Evolutionary conservation across 2,888 invertebrate genomes (phyloP).

Genomic region (Dione juno): DNA sequence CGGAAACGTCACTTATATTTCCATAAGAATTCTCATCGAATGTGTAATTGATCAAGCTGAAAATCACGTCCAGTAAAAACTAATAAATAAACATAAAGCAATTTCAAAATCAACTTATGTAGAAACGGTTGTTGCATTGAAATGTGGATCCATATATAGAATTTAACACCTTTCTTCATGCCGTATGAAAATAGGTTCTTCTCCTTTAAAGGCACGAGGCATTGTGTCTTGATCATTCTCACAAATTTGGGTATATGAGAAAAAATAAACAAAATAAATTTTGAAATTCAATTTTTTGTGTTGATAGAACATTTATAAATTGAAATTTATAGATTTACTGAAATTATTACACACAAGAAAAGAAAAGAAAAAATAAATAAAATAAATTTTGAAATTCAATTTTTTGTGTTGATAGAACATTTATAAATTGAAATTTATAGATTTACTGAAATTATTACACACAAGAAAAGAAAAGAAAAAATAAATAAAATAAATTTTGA

Average conservation of each 20-base stretch:
- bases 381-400: not conserved
- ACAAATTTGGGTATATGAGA: constrained; percentile 18
- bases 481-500: not conserved
- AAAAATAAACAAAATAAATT: not conserved
- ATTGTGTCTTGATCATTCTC: constrained; percentile 23
- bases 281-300: not conserved
- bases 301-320: not conserved
- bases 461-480: too few species aligned
- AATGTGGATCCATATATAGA: constrained; percentile 41
- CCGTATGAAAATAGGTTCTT: constrained; percentile 40
- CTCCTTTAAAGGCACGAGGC: constrained; percentile 24
- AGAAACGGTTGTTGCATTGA: constrained; percentile 42
- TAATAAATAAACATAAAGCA: constrained; percentile 47
- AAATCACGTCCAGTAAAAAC: constrained; percentile 29
- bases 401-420: not conserved
- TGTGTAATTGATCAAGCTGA: not conserved
- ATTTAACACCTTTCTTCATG: constrained; percentile 36
- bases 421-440: not conserved
- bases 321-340: not conserved
- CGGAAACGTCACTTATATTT: not conserved
- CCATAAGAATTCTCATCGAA: not conserved
- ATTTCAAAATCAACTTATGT: constrained; percentile 44
- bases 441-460: too few species aligned
- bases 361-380: not conserved
- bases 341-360: too few species aligned